A percentile compares a stretch with the other conserved stretches of the same genome.
Evolutionary conservation across 2,888 invertebrate species (phyloP).

Genomic region (Biston betularia): DNA sequence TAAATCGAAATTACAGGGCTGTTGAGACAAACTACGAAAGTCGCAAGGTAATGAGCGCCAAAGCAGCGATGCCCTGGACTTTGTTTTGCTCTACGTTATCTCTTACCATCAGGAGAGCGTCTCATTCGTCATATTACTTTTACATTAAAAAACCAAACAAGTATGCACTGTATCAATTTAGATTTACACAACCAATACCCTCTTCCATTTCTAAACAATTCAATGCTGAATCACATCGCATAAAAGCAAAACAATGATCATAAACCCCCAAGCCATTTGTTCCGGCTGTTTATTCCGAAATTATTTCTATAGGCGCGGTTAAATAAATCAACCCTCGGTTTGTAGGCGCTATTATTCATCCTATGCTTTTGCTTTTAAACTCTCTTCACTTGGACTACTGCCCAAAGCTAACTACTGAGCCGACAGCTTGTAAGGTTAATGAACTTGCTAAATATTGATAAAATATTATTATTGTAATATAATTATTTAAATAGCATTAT

Average conservation of each 20-base stretch:
- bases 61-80: no score
- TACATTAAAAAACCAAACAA: no score
- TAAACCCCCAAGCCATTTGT: constrained; percentile 23
- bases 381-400: constrained; percentile 7
- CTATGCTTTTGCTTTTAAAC: neutral
- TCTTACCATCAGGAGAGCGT: no score
- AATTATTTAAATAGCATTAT: no score
- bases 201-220: neutral
- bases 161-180: no score
- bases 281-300: constrained; percentile 20
- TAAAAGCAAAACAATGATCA: constrained; percentile 22
- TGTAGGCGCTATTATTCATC: neutral
- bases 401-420: neutral
- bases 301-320: constrained; percentile 18
- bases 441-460: neutral
- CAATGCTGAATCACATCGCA: constrained; percentile 7
- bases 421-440: constrained; percentile 3
- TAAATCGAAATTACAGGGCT: no score
- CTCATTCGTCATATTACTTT: no score
- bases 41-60: no score
- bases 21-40: no score
- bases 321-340: constrained; percentile 23
- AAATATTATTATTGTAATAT: no score
- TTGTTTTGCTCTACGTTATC: no score
- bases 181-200: no score